A percentile compares a stretch with the other conserved stretches of the same genome.
phyloP scores from a whole-genome alignment of 2,888 invertebrate species.

The Ametastegia equiseti region DNA sequence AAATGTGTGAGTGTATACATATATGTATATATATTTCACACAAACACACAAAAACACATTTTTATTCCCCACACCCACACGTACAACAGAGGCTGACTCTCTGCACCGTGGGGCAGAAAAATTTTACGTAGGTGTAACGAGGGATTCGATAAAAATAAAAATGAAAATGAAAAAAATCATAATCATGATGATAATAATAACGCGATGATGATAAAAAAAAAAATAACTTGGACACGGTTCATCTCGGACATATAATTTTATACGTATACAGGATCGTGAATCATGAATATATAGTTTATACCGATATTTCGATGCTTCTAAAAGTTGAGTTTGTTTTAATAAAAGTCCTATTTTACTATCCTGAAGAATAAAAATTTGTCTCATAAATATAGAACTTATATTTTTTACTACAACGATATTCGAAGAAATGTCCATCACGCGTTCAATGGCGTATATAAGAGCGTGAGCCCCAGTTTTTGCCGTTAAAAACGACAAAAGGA shows the following conservation, averaged over 20 bases:
- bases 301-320: neutral
- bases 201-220: too few species aligned
- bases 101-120: neutral
- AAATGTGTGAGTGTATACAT: constrained; percentile 14
- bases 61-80: neutral
- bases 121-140: constrained; percentile 6
- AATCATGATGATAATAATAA: too few species aligned
- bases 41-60: neutral
- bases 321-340: neutral
- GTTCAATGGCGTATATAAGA: too few species aligned
- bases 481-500: too few species aligned
- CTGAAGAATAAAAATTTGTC: neutral
- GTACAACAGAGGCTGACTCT: too few species aligned
- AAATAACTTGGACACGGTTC: neutral
- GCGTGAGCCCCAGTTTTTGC: too few species aligned
- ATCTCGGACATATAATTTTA: neutral
- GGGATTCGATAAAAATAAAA: neutral
- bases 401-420: neutral
- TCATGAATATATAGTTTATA: neutral
- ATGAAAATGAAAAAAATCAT: neutral
- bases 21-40: neutral
- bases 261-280: neutral
- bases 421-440: neutral
- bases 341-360: too few species aligned
- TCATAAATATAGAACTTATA: neutral